Evolutionary conservation across 2,797 vertebrate genomes (phyloP), one percentile per base, ranked within the genome.

Genomic region (Malurus leucopterus): DNA sequence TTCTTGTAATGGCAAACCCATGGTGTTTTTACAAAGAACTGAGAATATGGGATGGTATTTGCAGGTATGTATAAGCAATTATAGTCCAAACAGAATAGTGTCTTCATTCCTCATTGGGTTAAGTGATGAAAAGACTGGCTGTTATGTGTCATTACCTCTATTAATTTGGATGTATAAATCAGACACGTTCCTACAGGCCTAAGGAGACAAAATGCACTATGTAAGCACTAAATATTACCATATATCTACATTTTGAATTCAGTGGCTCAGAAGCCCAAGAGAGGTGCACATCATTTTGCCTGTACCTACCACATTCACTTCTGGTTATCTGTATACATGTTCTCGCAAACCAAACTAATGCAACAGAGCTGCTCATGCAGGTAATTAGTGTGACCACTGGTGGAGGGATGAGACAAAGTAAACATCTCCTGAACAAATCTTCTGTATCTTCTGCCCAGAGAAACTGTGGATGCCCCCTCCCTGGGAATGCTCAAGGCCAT

Each of bases 71-170:
- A 78, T 63, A 81, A 77, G 84, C 79, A 90, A 75, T 69, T 83
- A 80, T 10, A 89, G 58, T 44, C 73, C 71, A 84, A 93, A 88
- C 43, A 88, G 93, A 93, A 91, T 8, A 87, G 29, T 47, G 26
- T 68, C 64, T 89, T 89, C 74, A 70, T 88, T 93, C 46, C 36
- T 92, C 68, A 49, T 26, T 68, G 68, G 26, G 49, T 86, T 90
- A 77, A 88, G 70, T 73, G 80, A 93, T 91, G 76, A 93, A 93
- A 92, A 94, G 87, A 61, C 63, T 77, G 69, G 79, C 81, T 89
- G 74, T 50, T 92, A 61, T 5, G 36, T 61, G 36, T 49, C 89
- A 92, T 88, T 92, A 84, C 34, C 47, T 76, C 59, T 78, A 67
- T 70, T 93, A 91, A 73, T 79, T 92, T 82, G 26, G 64, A 79